Conservation (phyloP, 2,797 vertebrate species). For the Schizopygopsis pylzovi region DNA sequence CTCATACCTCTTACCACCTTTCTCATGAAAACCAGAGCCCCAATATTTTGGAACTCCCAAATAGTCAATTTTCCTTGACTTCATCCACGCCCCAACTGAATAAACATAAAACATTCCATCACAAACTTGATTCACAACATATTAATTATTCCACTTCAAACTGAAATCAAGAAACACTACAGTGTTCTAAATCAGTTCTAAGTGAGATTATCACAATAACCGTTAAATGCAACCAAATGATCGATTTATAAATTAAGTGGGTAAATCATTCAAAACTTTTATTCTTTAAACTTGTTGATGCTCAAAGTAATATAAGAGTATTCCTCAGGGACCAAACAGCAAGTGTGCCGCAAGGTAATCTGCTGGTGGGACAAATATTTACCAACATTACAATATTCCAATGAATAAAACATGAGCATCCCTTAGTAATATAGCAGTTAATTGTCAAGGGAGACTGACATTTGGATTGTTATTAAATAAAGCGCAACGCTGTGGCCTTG, state of each 20-base stretch:
- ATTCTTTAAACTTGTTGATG: slow-evolving; percentile 59
- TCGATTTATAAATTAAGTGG: slow-evolving; percentile 31
- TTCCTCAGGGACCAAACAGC: slow-evolving; percentile 57
- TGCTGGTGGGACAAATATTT: slow-evolving; percentile 84
- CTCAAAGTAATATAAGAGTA: slow-evolving; percentile 73
- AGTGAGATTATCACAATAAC: slow-evolving; percentile 6
- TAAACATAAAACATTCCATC: slow-evolving; percentile 22
- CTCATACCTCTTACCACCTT: slow-evolving; percentile 84
- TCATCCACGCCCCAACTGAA: slow-evolving; percentile 91
- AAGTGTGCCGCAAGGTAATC: slow-evolving; percentile 71
- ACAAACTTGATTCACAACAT: background rate
- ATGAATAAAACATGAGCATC: slow-evolving; percentile 83
- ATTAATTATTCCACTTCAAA: slow-evolving; percentile 23
- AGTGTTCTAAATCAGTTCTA: background rate
- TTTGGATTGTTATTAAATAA: slow-evolving; percentile 84
- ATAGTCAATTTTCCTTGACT: slow-evolving; percentile 85
- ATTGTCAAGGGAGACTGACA: slow-evolving; percentile 83
- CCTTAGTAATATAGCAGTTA: slow-evolving; percentile 83
- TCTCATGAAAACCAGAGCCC: slow-evolving; percentile 93
- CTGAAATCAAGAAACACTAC: background rate
- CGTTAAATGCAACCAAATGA: slow-evolving; percentile 31
- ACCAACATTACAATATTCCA: slow-evolving; percentile 77
- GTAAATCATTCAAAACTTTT: slow-evolving; percentile 52
- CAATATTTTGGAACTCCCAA: slow-evolving; percentile 94
- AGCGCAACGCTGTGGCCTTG: slow-evolving; percentile 77